Conservation (phyloP, 2,888 invertebrate species). For the Osmoderma eremita region DNA sequence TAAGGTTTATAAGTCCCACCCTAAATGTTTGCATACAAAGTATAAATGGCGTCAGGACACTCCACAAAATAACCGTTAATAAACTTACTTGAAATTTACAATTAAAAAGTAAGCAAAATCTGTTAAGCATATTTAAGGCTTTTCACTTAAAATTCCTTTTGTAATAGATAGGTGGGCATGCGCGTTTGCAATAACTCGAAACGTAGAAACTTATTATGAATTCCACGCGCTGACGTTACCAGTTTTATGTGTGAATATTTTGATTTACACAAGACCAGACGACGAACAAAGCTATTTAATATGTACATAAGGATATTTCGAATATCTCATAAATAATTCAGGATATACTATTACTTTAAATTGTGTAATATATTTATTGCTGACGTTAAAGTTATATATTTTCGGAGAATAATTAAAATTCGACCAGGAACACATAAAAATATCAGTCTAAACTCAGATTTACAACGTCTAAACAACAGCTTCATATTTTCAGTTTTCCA, state of each 20-base stretch:
- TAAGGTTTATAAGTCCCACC: too few relatives aligned
- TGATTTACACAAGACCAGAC: slow-evolving; percentile 31
- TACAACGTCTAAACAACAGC: slow-evolving; percentile 12
- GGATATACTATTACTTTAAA: slow-evolving; percentile 35
- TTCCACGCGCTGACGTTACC: slow-evolving; percentile 17
- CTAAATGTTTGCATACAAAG: too few relatives aligned
- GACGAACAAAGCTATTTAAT: slow-evolving; percentile 26
- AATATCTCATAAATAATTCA: slow-evolving; percentile 41
- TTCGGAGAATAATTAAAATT: slow-evolving; percentile 36
- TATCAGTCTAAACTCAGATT: slow-evolving; percentile 20
- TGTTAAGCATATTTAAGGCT: too few relatives aligned
- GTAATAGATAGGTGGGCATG: too few relatives aligned
- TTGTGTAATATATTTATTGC: slow-evolving; percentile 41
- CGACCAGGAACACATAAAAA: slow-evolving; percentile 22
- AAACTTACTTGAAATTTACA: too few relatives aligned
- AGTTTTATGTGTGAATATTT: slow-evolving; percentile 38
- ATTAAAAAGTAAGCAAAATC: too few relatives aligned
- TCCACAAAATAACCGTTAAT: too few relatives aligned
- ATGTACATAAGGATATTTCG: slow-evolving; percentile 32
- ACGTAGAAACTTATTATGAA: slow-evolving; percentile 25
- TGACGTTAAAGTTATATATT: slow-evolving; percentile 28
- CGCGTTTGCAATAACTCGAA: background rate
- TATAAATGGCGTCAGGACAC: too few relatives aligned
- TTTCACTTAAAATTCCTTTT: too few relatives aligned
- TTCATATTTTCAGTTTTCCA: too few relatives aligned